Evolutionary conservation across 2,888 invertebrate species (phyloP).

Genomic region (Heteromyza rotundicornis): DNA sequence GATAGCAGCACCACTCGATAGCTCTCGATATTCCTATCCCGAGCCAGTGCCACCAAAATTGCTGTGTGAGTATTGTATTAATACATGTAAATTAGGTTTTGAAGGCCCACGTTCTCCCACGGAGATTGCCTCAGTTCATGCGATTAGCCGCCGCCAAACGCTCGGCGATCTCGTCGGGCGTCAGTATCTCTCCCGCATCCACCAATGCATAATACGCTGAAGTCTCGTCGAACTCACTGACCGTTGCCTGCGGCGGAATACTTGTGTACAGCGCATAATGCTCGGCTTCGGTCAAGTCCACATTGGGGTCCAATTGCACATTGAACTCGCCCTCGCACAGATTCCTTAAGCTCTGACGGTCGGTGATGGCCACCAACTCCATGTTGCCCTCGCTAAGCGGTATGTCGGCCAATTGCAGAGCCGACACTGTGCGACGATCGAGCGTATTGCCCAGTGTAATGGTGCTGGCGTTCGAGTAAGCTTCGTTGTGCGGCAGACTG

Average conservation of each 20-base stretch:
- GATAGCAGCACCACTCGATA: no score
- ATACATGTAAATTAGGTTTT: neutral
- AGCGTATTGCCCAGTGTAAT: constrained; percentile 56
- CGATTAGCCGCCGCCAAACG: constrained; percentile 55
- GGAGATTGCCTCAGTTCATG: constrained; percentile 38
- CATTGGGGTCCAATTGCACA: constrained; percentile 63
- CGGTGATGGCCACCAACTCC: constrained; percentile 67
- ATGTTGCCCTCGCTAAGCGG: constrained; percentile 64
- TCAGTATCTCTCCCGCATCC: constrained; percentile 75
- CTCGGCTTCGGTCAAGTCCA: constrained; percentile 85
- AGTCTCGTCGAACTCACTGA: constrained; percentile 86
- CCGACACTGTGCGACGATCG: constrained; percentile 62
- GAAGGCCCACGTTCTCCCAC: no score
- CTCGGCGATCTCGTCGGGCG: constrained; percentile 60
- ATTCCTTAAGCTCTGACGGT: constrained; percentile 61
- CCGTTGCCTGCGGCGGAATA: constrained; percentile 84
- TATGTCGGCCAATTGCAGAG: constrained; percentile 61
- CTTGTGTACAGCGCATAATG: constrained; percentile 87
- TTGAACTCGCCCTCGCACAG: constrained; percentile 62
- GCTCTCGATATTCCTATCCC: neutral
- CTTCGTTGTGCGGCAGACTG: constrained; percentile 64
- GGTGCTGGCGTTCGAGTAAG: constrained; percentile 60
- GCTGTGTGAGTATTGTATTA: neutral
- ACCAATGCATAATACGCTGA: constrained; percentile 87
- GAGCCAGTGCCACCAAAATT: constrained; percentile 4